Conservation (phyloP, 2,113 vertebrate species). For the Gnathonemus longibarbis region DNA sequence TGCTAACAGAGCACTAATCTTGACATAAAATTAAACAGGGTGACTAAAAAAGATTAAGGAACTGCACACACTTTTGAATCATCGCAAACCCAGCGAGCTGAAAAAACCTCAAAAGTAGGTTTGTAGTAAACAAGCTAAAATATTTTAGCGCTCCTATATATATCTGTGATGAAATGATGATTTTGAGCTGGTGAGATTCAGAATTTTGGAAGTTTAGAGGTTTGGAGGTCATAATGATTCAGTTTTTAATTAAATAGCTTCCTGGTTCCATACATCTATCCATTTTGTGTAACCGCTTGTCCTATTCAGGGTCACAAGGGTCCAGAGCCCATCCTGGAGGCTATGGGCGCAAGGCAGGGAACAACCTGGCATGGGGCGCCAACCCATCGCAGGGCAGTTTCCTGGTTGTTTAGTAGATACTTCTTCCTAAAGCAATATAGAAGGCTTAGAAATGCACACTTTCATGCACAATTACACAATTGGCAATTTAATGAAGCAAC, state of each 20-base stretch:
- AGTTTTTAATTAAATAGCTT: neutral
- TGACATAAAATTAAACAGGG: constrained; percentile 4
- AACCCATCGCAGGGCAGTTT: neutral
- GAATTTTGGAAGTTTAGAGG: neutral
- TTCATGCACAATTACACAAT: neutral
- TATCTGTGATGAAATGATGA: neutral
- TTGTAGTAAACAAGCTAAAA: neutral
- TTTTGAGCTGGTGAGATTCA: neutral
- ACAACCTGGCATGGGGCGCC: neutral
- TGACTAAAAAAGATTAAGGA: constrained; percentile 3
- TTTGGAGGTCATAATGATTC: neutral
- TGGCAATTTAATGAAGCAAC: neutral
- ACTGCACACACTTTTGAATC: constrained; percentile 3
- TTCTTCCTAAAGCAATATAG: neutral
- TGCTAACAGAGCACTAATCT: neutral
- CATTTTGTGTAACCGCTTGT: neutral
- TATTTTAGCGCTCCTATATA: neutral
- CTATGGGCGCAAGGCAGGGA: neutral
- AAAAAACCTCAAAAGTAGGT: neutral
- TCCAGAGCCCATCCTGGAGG: neutral
- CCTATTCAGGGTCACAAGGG: neutral
- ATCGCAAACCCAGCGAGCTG: neutral
- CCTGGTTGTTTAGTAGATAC: neutral
- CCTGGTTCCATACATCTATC: neutral
- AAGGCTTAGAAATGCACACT: neutral